Conservation (phyloP, 2,888 invertebrate genomes). For the Euproctis similis region DNA sequence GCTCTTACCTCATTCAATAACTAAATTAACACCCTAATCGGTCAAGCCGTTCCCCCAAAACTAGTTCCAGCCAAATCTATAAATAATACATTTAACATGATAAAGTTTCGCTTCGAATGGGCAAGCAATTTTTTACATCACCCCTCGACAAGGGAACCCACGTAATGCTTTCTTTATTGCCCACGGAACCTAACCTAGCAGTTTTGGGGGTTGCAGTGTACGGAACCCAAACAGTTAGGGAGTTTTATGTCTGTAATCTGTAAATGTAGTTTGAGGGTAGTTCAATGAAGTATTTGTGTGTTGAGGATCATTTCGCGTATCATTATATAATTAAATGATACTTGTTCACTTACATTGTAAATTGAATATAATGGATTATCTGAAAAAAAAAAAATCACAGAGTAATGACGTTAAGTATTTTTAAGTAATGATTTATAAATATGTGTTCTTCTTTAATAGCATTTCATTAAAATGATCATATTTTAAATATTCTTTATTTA, state of each 20-base stretch:
- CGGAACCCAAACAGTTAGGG: slow-evolving; percentile 10
- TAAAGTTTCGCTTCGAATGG: slow-evolving; percentile 13
- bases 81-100: slow-evolving; percentile 22
- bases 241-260: slow-evolving; percentile 45
- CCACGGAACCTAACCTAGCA: slow-evolving; percentile 43
- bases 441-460: too few species aligned
- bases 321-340: too few species aligned
- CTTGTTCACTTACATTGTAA: too few species aligned
- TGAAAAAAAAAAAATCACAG: too few species aligned
- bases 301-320: too few species aligned
- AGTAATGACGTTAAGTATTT: too few species aligned
- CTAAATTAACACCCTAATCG: not conserved
- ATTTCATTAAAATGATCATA: too few species aligned
- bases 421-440: too few species aligned
- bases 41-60: slow-evolving; percentile 2
- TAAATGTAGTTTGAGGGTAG: slow-evolving; percentile 35
- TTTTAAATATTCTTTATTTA: too few species aligned
- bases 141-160: slow-evolving; percentile 27
- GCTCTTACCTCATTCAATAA: too few species aligned
- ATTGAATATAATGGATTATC: too few species aligned
- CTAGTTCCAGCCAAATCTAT: slow-evolving; percentile 13
- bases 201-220: slow-evolving; percentile 46
- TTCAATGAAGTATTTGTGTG: not conserved
- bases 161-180: slow-evolving; percentile 61
- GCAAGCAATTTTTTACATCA: slow-evolving; percentile 23